Base-by-base conservation (phyloP, 2,888 invertebrate genomes). In the Criorhina ranunculi region DNA sequence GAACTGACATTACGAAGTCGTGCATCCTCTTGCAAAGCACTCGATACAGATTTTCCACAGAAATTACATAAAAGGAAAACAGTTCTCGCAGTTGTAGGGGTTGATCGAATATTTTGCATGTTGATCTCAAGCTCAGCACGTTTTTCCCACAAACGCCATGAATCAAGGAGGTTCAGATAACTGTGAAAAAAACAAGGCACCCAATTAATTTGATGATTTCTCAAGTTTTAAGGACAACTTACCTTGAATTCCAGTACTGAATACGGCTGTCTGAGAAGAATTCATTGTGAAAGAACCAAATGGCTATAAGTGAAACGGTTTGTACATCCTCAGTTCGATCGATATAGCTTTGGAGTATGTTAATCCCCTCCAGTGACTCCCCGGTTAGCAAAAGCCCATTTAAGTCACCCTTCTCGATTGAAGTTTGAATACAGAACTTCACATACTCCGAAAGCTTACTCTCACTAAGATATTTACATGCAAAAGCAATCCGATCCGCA, bases 1-100 rank as follows among this genome's bases (percentile, higher is more conserved):
- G 91, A 89, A 2, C 90, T 88, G 0, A 91, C 89, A 86, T 89
- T 90, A 2, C 92, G 88, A 1, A 90, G 87, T 87, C 95, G 93
- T 87, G 93, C 93, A 86, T 93, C 93, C n/a, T 95, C 95, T 88
- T 95, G 94, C 91, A 96, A 94, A 57, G 93, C 94, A 83, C 96
- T 95, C 0, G 96, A 96, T 87, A 98, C 96, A 86, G 96, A 96
- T 93, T 98, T 98, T 62, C 98, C 97, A 93, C 98, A 99, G 93
- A 97, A 99, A 89, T 97, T 97, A 92, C 99, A 99, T 5, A 97
- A 96, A 73, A 98, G 95, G 90, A 95, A 96, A 37, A 97, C 95
- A 12, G 94, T 94, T 87, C 94, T 94, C 0, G 93, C 92, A 77
- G 94, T 93, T 40, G 93, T 91, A 9, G 93, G 93, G 0, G 77